Conservation (phyloP, 2,797 vertebrate genomes). For the Cichlasoma orientale region DNA sequence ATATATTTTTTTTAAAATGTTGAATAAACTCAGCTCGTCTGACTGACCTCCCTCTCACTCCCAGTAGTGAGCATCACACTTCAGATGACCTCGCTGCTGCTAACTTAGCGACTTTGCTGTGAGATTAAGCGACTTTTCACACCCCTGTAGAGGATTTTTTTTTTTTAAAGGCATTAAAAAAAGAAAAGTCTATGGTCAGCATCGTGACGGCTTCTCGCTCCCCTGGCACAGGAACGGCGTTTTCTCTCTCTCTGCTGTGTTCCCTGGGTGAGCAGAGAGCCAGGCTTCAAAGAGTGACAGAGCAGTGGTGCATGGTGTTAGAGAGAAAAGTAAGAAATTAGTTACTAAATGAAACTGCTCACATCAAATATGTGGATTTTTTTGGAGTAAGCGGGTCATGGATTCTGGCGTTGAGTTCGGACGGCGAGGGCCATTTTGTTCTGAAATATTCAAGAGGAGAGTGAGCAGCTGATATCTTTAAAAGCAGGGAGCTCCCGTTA, state of each 20-base stretch:
- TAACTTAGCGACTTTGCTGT: neutral
- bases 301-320: neutral
- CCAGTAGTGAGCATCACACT: constrained; percentile 4
- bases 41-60: neutral
- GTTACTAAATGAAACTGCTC: constrained; percentile 3
- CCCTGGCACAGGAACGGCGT: neutral
- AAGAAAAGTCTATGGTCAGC: neutral
- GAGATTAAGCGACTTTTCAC: neutral
- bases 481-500: neutral
- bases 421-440: neutral
- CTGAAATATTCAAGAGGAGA: neutral
- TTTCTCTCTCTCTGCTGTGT: neutral
- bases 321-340: neutral
- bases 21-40: neutral
- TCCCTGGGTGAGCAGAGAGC: neutral
- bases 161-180: neutral
- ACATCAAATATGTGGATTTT: neutral
- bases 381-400: neutral
- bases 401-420: neutral
- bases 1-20: neutral
- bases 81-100: neutral
- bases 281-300: neutral
- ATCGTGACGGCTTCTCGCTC: neutral
- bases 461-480: neutral
- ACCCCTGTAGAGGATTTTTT: neutral